Percentiles rank a stretch among this genome's conserved stretches.
Evolutionary conservation across 2,113 vertebrate species (phyloP).

Genomic region (Struthio camelus): DNA sequence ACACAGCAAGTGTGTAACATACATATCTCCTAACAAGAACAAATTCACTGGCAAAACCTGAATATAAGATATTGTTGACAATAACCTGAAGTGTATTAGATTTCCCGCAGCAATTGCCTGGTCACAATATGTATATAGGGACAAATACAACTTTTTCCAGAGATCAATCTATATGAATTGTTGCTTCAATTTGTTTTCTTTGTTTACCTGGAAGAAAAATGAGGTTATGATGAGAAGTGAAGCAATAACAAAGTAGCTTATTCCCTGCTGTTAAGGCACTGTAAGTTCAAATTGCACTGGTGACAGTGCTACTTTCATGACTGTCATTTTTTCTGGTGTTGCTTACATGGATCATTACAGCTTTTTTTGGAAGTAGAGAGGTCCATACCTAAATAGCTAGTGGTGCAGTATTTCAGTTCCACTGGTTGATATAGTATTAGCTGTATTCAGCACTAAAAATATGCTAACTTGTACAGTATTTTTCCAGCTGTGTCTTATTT

Average conservation of each 20-base stretch:
- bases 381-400: background rate
- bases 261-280: background rate
- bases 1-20: accelerated
- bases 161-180: background rate
- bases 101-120: background rate
- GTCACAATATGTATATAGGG: background rate
- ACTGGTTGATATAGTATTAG: background rate
- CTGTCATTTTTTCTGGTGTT: background rate
- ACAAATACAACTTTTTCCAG: background rate
- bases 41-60: background rate
- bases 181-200: background rate
- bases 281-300: background rate
- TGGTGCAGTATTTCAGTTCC: background rate
- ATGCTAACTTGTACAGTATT: background rate
- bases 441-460: background rate
- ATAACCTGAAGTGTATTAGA: background rate
- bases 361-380: background rate
- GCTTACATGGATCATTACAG: background rate
- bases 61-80: background rate
- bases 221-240: background rate
- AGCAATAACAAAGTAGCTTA: background rate
- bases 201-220: background rate
- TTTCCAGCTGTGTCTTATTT: background rate
- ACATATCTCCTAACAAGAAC: background rate
- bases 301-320: background rate